Evolutionary conservation across 2,888 invertebrate species (phyloP).

Genomic region (Morpho helenor): DNA sequence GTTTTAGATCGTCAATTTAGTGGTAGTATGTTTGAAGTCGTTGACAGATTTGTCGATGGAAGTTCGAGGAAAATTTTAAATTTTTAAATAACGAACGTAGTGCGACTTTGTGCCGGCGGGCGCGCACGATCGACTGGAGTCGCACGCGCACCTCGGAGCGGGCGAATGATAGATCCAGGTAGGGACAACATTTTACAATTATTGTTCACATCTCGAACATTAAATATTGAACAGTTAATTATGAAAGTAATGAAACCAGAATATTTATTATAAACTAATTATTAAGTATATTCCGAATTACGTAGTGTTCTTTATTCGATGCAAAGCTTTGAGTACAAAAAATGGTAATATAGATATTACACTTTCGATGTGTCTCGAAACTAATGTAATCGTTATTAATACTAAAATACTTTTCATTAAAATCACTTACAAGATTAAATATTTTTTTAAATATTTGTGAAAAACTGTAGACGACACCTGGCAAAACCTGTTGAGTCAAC

Average conservation of each 20-base stretch:
- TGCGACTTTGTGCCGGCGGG: conserved; percentile 52
- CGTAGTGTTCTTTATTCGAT: too few species aligned
- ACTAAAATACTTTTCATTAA: background rate
- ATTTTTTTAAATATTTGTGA: conserved; percentile 12
- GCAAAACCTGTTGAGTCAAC: conserved; percentile 71
- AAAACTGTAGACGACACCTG: conserved; percentile 49
- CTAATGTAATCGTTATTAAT: too few species aligned
- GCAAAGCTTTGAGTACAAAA: too few species aligned
- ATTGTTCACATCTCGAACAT: background rate
- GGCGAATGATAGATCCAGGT: conserved; percentile 47
- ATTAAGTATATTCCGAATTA: too few species aligned
- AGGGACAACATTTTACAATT: conserved; percentile 43
- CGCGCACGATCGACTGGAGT: conserved; percentile 66
- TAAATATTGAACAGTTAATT: too few species aligned
- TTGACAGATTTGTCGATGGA: conserved; percentile 4
- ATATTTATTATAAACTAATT: too few species aligned
- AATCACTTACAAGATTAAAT: background rate
- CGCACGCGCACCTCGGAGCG: conserved; percentile 62
- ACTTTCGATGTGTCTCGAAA: too few species aligned
- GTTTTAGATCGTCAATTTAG: conserved; percentile 14
- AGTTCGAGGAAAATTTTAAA: conserved; percentile 17
- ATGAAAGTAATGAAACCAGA: too few species aligned
- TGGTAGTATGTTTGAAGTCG: background rate
- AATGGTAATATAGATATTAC: too few species aligned
- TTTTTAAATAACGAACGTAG: conserved; percentile 42